Evolutionary conservation across 1,140 invertebrate genomes (phyloP), one percentile per base, ranked within the genome.

Genomic region (Drosophila ironensis): DNA sequence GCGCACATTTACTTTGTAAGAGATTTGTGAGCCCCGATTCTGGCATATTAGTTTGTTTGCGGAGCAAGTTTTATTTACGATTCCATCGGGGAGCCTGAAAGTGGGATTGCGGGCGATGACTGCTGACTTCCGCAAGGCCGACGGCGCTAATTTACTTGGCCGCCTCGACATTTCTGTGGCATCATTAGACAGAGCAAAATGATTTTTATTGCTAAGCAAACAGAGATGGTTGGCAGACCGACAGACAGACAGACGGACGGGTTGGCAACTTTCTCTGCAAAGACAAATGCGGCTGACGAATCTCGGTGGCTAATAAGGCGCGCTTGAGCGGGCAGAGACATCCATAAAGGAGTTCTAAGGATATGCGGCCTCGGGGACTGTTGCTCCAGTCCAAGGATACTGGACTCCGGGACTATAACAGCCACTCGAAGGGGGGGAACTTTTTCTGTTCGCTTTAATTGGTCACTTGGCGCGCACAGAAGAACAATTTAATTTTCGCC

Each of bases 401-500:
- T 28, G 30, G 30, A 12, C 11, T 41, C 24, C 57, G 12, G 9
- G 17, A 17, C n/a, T 40, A 24, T 9, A 28, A 24, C 35, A 56
- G 53, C 8, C 20, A 7, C 48, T 27, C 48, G 38, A 53, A 24
- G 46, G 60, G 27, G 30, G 61, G 48, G 63, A 60, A 63, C 78
- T 77, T 73, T 82, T 61, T 80, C 59, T 57, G 59, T 53, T 74
- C 73, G 30, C 64, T 82, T 82, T 82, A 82, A 82, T 82, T 82
- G 78, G 78, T 84, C 78, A 82, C 78, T 82, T 82, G 78, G 78
- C 80, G 78, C 59, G 59, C 64, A 42, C 69, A 67, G 64, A 75
- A 84, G 82, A 82, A 82, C 78, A 82, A 82, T 82, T 84, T 82
- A 82, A 82, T 84, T 82, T 84, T 78, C 73, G 51, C 69, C 63